phyloP scores from a whole-genome alignment of 2,888 invertebrate genomes.

The Diachrysia chrysitis region DNA sequence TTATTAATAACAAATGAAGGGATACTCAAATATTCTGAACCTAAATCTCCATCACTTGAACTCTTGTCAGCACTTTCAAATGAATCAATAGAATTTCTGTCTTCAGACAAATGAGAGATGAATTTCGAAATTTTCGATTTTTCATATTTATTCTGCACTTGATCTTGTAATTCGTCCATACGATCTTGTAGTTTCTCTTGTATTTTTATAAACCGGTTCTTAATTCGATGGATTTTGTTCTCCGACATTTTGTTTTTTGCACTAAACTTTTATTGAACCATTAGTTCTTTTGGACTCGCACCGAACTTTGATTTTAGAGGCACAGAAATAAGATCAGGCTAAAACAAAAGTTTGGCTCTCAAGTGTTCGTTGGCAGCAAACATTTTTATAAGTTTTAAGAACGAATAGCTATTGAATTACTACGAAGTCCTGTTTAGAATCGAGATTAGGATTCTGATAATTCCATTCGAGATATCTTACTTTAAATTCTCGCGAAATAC shows the following conservation, averaged over 20 bases:
- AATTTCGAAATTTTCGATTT: slow-evolving; percentile 74
- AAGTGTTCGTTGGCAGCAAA: slow-evolving; percentile 16
- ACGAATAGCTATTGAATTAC: slow-evolving; percentile 5
- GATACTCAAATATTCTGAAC: slow-evolving; percentile 59
- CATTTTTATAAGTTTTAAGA: slow-evolving; percentile 10
- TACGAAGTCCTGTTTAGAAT: not conserved
- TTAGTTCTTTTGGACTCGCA: slow-evolving; percentile 26
- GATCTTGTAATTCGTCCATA: slow-evolving; percentile 83
- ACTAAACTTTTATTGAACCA: slow-evolving; percentile 16
- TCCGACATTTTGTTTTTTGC: slow-evolving; percentile 69
- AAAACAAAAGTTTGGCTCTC: slow-evolving; percentile 35
- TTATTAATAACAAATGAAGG: slow-evolving; percentile 79
- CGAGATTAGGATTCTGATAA: slow-evolving; percentile 19
- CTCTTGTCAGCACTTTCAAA: slow-evolving; percentile 48
- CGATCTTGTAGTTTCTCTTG: slow-evolving; percentile 83
- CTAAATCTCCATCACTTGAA: slow-evolving; percentile 66
- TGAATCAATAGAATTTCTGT: slow-evolving; percentile 72
- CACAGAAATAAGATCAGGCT: slow-evolving; percentile 12
- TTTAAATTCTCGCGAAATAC: slow-evolving; percentile 27
- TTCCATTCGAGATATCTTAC: slow-evolving; percentile 10
- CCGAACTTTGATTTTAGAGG: slow-evolving; percentile 2
- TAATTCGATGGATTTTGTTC: slow-evolving; percentile 79
- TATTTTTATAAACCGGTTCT: slow-evolving; percentile 75
- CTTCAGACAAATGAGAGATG: slow-evolving; percentile 79
- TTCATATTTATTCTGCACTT: slow-evolving; percentile 80